phyloP scores from a whole-genome alignment of 2,888 invertebrate genomes.

The Neoaliturus tenellus region DNA sequence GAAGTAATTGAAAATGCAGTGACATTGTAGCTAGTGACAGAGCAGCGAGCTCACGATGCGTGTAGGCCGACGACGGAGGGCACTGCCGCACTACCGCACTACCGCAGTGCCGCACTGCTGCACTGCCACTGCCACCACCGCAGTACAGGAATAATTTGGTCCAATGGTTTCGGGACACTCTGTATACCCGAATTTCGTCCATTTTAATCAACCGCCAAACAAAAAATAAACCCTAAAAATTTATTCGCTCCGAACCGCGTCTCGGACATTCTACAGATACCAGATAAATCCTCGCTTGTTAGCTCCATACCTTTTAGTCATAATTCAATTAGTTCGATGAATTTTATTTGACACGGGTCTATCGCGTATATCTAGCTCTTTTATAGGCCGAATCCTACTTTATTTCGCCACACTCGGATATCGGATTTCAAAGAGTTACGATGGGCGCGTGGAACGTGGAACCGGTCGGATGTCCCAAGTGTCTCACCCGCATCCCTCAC shows the following conservation, averaged over 20 bases:
- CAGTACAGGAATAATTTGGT: no score
- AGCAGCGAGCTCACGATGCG: no score
- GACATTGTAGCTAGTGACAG: no score
- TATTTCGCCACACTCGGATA: constrained; percentile 19
- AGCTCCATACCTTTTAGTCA: constrained; percentile 25
- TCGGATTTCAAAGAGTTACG: constrained; percentile 38
- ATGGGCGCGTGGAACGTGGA: not conserved
- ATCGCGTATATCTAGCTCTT: constrained; percentile 10
- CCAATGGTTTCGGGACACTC: no score
- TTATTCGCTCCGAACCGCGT: not conserved
- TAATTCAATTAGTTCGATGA: constrained; percentile 32
- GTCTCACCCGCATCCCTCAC: constrained; percentile 44
- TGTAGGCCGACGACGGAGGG: no score
- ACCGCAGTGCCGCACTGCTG: no score
- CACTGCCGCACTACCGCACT: no score
- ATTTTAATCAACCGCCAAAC: not conserved
- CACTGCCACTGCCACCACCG: not conserved
- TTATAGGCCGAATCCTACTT: constrained; percentile 21
- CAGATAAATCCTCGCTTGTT: constrained; percentile 35
- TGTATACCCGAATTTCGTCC: no score
- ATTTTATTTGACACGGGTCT: constrained; percentile 26
- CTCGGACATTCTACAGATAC: not conserved
- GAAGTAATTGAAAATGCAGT: no score
- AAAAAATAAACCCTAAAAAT: not conserved
- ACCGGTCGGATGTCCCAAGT: constrained; percentile 1